A percentile compares a stretch with the other conserved stretches of the same genome.
phyloP scores from a whole-genome alignment of 2,113 vertebrate species.

The Hystrix cristata region DNA sequence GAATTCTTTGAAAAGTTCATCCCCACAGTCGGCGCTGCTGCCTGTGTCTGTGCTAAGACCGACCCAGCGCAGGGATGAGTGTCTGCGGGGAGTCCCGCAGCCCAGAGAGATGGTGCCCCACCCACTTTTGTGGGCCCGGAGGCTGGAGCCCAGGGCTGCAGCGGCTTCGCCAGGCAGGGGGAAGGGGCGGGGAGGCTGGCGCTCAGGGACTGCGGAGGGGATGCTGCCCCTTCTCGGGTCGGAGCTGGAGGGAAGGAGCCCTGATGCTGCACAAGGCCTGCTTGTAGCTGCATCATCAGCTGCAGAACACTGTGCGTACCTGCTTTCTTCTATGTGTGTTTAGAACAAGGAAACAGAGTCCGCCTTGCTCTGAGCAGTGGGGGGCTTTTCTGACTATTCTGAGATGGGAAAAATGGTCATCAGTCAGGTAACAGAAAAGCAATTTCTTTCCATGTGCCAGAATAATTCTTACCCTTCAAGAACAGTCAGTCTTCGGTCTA shows the following conservation, averaged over 20 bases:
- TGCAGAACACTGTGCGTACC: slow-evolving; percentile 14
- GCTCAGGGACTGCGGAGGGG: not conserved
- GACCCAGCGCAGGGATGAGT: no score
- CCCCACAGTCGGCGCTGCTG: not conserved
- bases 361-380: not conserved
- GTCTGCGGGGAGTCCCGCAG: not conserved
- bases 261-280: not conserved
- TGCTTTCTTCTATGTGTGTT: slow-evolving; percentile 19
- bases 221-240: not conserved
- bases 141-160: no score
- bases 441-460: slow-evolving; percentile 90
- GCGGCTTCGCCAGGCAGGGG: not conserved
- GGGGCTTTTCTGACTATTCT: slow-evolving; percentile 74
- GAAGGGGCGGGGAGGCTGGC: not conserved
- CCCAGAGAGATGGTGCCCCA: not conserved
- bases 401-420: slow-evolving; percentile 86
- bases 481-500: slow-evolving; percentile 89
- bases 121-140: no score
- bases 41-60: no score
- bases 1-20: slow-evolving; percentile 3
- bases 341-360: not conserved
- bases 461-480: slow-evolving; percentile 90
- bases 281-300: slow-evolving; percentile 46
- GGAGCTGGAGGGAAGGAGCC: slow-evolving; percentile 12
- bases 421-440: slow-evolving; percentile 89